These are phyloP conservation scores for Manis crassicaudata DNA, from an alignment of 2,797 vertebrate genomes.

Conservation along the genomic window DNA sequence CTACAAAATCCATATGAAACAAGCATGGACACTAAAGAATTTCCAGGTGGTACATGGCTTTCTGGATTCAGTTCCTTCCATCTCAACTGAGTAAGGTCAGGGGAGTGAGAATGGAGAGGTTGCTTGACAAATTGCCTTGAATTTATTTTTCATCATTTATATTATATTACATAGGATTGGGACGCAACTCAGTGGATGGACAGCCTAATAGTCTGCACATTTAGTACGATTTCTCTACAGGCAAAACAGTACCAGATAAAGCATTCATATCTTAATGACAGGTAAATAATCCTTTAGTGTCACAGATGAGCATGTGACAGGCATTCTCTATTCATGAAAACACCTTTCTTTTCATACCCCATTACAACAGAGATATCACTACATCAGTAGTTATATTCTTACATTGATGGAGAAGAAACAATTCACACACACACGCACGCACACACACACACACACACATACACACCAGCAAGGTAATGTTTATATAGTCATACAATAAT, in stretches of 20 bases:
- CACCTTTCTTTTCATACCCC: slow-evolving; percentile 80
- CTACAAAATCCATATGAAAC: slow-evolving; percentile 60
- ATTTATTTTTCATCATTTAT: slow-evolving; percentile 82
- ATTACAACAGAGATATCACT: slow-evolving; percentile 81
- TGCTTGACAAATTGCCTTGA: slow-evolving; percentile 76
- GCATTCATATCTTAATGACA: slow-evolving; percentile 84
- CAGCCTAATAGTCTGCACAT: slow-evolving; percentile 75
- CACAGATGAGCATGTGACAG: slow-evolving; percentile 79
- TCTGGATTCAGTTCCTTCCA: slow-evolving; percentile 69
- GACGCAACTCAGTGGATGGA: slow-evolving; percentile 78
- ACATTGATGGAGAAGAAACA: slow-evolving; percentile 84
- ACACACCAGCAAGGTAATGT: slow-evolving; percentile 83
- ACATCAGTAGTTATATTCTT: slow-evolving; percentile 77
- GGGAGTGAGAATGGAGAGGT: background rate
- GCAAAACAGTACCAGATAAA: slow-evolving; percentile 83
- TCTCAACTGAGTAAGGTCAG: slow-evolving; percentile 46
- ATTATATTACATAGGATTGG: slow-evolving; percentile 74
- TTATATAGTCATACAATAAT: slow-evolving; percentile 77
- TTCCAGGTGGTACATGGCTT: slow-evolving; percentile 40
- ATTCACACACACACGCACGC: slow-evolving; percentile 83
- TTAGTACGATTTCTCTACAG: slow-evolving; percentile 83
- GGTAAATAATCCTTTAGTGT: slow-evolving; percentile 84
- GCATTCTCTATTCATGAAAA: slow-evolving; percentile 81
- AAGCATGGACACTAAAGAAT: background rate
- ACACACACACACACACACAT: slow-evolving; percentile 82